Percentiles rank a stretch among this genome's conserved stretches.
Evolutionary conservation across 2,888 invertebrate species (phyloP).

Genomic region (Melinaea marsaeus): DNA sequence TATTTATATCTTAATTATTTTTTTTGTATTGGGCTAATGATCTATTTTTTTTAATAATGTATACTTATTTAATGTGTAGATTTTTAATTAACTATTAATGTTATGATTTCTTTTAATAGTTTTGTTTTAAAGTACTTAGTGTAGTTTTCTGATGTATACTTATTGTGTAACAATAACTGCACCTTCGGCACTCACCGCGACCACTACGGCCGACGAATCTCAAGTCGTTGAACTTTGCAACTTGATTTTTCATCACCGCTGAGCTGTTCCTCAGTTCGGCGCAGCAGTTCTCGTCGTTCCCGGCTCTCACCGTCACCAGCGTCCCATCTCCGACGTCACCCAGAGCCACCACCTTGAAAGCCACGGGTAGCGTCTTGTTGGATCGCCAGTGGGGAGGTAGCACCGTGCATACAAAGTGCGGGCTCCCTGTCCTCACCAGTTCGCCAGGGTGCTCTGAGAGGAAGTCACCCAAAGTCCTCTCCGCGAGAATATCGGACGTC

Average conservation of each 20-base stretch:
- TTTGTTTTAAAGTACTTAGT: neutral
- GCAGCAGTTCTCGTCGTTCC: conserved; percentile 98
- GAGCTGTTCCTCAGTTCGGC: conserved; percentile 96
- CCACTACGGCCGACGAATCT: conserved; percentile 99
- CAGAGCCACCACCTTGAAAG: conserved; percentile 96
- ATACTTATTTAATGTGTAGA: neutral
- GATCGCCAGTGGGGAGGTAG: conserved; percentile 98
- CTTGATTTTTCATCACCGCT: conserved; percentile 98
- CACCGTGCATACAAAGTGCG: conserved; percentile 96
- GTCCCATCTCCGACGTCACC: conserved; percentile 98
- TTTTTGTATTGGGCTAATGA: no score
- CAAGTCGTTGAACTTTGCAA: conserved; percentile 99
- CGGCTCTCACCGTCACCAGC: conserved; percentile 95
- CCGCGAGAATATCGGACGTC: conserved; percentile 93
- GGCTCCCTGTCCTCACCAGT: conserved; percentile 93
- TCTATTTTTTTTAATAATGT: no score
- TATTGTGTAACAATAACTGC: conserved; percentile 60
- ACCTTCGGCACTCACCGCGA: conserved; percentile 89
- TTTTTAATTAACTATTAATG: neutral
- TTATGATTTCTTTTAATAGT: neutral
- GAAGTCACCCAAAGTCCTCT: conserved; percentile 90
- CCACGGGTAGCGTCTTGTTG: conserved; percentile 97
- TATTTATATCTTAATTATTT: no score
- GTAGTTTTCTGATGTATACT: conserved; percentile 24
- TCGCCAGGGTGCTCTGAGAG: conserved; percentile 94